These are phyloP conservation scores for Teinopalpus imperialis DNA, from an alignment of 2,888 invertebrate species.

Conservation along the genomic window DNA sequence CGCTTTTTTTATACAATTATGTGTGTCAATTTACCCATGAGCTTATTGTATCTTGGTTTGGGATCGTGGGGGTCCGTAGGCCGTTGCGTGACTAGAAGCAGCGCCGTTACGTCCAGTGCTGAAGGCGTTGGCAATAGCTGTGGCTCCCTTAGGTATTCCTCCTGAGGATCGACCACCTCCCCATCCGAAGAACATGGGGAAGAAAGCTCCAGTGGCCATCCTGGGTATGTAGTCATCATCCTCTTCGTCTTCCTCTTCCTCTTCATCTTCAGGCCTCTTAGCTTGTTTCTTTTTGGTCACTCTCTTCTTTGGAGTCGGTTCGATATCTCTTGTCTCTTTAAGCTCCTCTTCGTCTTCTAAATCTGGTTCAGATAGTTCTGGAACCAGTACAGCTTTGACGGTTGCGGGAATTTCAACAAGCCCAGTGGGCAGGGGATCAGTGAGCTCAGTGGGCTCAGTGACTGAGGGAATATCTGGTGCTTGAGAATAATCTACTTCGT, in stretches of 20 bases:
- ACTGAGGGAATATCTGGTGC: constrained; percentile 31
- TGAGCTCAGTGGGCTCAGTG: constrained; percentile 53
- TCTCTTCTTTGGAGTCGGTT: constrained; percentile 46
- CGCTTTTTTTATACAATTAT: no score
- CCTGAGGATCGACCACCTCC: constrained; percentile 61
- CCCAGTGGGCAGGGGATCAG: constrained; percentile 52
- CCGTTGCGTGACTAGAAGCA: constrained; percentile 87
- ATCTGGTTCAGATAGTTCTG: constrained; percentile 62
- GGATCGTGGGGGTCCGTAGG: constrained; percentile 84
- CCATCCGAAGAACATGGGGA: constrained; percentile 85
- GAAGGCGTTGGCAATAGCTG: constrained; percentile 87
- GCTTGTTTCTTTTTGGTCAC: constrained; percentile 64
- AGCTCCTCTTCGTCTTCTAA: constrained; percentile 58
- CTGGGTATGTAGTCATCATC: constrained; percentile 72
- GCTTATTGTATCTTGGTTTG: constrained; percentile 51
- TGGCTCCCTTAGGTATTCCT: constrained; percentile 79
- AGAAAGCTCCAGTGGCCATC: constrained; percentile 81
- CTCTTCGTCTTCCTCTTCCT: constrained; percentile 80
- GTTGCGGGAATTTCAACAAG: constrained; percentile 53
- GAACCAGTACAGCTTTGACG: constrained; percentile 43
- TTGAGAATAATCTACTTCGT: constrained; percentile 62
- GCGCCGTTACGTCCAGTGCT: constrained; percentile 87
- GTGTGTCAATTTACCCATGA: no score
- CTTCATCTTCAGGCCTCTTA: constrained; percentile 56
- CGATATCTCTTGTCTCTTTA: constrained; percentile 54